Conservation (phyloP, 92 coral and sea anemone genomes). For the Paragorgia papillata region DNA sequence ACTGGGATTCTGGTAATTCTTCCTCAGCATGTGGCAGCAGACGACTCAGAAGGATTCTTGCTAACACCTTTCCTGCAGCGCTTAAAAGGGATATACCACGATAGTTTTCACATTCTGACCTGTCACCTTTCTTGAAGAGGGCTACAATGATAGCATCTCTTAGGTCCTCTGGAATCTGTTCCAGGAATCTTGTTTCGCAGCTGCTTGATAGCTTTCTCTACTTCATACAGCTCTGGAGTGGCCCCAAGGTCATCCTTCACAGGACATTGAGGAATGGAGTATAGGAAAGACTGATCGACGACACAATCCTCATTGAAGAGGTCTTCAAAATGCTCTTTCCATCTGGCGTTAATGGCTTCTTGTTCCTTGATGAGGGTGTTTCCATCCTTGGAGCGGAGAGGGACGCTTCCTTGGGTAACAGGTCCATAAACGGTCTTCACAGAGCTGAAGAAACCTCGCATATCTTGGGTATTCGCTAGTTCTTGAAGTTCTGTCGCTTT, state of each 20-base stretch:
- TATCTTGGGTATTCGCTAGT: slow-evolving; percentile 18
- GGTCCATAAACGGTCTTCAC: slow-evolving; percentile 30
- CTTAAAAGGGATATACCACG: not conserved
- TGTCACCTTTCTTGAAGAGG: not conserved
- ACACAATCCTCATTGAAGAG: not conserved
- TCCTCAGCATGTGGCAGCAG: not conserved
- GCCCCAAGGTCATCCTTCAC: not conserved
- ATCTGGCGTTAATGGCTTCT: not conserved
- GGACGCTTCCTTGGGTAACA: no score
- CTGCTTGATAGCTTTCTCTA: slow-evolving; percentile 31
- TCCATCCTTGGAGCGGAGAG: not conserved
- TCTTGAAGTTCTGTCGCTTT: slow-evolving; percentile 16
- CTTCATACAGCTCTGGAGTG: slow-evolving; percentile 9
- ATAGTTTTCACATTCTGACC: not conserved
- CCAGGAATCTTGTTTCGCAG: slow-evolving; percentile 39
- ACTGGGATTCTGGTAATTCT: slow-evolving; percentile 3
- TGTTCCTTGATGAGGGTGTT: not conserved
- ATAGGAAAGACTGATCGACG: not conserved
- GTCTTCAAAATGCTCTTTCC: not conserved
- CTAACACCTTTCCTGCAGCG: not conserved
- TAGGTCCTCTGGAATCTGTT: slow-evolving; percentile 2
- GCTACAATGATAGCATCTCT: not conserved
- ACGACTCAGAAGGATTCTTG: not conserved
- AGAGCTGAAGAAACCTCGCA: slow-evolving; percentile 26
- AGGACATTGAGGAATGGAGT: not conserved